Conservation (phyloP, 2,113 vertebrate species). For the Sinocyclocheilus grahami region DNA sequence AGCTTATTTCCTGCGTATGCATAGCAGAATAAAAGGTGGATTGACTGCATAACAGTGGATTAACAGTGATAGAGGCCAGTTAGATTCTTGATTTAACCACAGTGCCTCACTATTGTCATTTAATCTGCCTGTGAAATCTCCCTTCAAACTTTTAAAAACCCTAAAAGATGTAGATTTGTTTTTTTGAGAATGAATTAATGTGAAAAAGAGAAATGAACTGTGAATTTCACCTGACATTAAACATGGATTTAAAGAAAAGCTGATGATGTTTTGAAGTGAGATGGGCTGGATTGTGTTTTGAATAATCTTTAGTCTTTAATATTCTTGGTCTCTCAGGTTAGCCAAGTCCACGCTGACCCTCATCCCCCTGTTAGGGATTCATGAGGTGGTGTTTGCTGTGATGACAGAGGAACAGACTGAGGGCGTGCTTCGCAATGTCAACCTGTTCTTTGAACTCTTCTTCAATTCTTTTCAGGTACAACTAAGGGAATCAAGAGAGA, state of each 20-base stretch:
- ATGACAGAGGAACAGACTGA: constrained; percentile 80
- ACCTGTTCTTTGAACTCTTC: constrained; percentile 85
- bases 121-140: not conserved
- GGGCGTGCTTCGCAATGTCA: constrained; percentile 80
- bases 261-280: not conserved
- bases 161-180: not conserved
- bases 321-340: constrained; percentile 69
- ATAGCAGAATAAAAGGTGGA: not conserved
- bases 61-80: not conserved
- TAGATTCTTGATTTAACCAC: not conserved
- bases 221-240: no score
- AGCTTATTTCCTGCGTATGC: not conserved
- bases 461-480: constrained; percentile 87
- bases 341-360: constrained; percentile 89
- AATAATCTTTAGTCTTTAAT: not conserved
- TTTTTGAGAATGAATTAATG: not conserved
- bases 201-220: no score
- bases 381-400: constrained; percentile 87
- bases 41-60: no score
- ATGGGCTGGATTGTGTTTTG: no score
- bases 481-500: not conserved
- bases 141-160: no score
- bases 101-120: not conserved
- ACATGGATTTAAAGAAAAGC: no score
- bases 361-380: constrained; percentile 87